Evolutionary conservation across 2,888 invertebrate genomes (phyloP).

Genomic region (Physocephala rufipes): DNA sequence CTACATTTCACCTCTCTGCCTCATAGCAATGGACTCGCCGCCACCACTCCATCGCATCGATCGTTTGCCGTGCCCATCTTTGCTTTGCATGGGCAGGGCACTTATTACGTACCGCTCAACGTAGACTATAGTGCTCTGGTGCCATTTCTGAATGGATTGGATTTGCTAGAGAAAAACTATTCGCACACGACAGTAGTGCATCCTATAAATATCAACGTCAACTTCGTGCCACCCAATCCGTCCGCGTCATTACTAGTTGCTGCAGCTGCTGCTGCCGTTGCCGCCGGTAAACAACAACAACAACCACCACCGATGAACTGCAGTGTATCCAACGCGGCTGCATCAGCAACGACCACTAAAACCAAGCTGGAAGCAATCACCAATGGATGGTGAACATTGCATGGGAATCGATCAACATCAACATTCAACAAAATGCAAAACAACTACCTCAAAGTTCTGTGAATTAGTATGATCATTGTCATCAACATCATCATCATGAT

Average conservation of each 20-base stretch:
- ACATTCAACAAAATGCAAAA: conserved; percentile 34
- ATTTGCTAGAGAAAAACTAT: conserved; percentile 69
- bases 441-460: conserved; percentile 62
- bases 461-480: conserved; percentile 41
- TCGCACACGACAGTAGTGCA: conserved; percentile 73
- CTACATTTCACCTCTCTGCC: background rate
- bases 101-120: conserved; percentile 87
- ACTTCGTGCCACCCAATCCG: conserved; percentile 68
- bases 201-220: conserved; percentile 91
- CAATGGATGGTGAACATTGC: conserved; percentile 60
- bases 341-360: conserved; percentile 52
- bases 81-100: conserved; percentile 87
- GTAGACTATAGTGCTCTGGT: conserved; percentile 78
- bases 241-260: conserved; percentile 56
- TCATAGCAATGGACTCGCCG: conserved; percentile 36
- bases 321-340: conserved; percentile 41
- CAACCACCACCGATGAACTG: conserved; percentile 43
- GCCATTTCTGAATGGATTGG: conserved; percentile 74
- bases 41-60: conserved; percentile 48
- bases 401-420: background rate
- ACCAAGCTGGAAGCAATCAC: conserved; percentile 62
- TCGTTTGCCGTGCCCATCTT: conserved; percentile 82
- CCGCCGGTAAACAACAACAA: conserved; percentile 55
- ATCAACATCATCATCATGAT: background rate
- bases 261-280: conserved; percentile 54